Evolutionary conservation across 2,113 vertebrate genomes (phyloP), one percentile per base, ranked within the genome.

Genomic region (Aythya baeri): DNA sequence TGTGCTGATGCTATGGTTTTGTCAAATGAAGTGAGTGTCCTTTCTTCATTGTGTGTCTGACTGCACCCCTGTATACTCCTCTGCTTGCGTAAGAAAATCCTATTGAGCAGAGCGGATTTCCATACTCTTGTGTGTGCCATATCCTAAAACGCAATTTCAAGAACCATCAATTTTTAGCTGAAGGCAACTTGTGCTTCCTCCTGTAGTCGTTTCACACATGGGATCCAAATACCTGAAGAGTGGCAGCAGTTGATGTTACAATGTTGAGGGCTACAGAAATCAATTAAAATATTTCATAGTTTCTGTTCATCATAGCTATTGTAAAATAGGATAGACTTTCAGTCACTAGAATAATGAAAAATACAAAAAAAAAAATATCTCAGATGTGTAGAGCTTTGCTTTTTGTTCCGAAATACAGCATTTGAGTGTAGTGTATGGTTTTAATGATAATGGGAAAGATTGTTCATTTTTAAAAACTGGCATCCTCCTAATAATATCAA

Each of bases 191-290:
- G 61, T 32, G 50, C 49, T 63, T 54, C 18, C 82, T 29, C 15
- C 66, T 72, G 68, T 9, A 77, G 29, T 59, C 22, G 22, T 86
- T 85, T 70, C 81, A 50, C 77, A 36, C 32, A 14, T 31, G 16
- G 41, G 13, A 72, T 63, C 34, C 38, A 62, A 77, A 62, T 41
- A 41, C 46, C 54, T 4, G 34, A 61, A 9, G 38, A 23, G 46
- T 1, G 44, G 11, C 63, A 34, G n/a, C 6, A 22, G 34, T 2
- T 0, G 1, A 34, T 3, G 23, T 5, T 38, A 23, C 2, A 63
- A 5, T 2, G 31, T 11, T 63, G 57, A 90, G 22, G 20, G 27
- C 32, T 76, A 15, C 49, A n/a, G 68, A 61, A 58, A 74, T 26
- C 27, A n/a, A 18, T 38, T 31, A 59, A 31, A 34, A 27, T 20